These are phyloP conservation scores for Cacoxenus indagator DNA, from an alignment of 2,888 invertebrate species.

Conservation along the genomic window DNA sequence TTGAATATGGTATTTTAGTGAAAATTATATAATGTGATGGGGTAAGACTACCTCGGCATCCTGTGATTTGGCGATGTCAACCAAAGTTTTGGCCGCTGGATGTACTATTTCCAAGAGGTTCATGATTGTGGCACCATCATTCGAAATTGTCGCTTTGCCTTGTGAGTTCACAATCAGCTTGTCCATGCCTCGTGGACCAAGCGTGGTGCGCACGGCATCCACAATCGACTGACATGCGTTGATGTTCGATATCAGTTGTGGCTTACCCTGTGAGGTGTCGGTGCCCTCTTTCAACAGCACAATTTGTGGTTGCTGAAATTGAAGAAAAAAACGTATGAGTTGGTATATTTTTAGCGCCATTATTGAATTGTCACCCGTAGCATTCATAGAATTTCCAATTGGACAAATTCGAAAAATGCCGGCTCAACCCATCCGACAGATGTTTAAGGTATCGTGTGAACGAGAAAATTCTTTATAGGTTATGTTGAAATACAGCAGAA, in stretches of 20 bases:
- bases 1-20: background rate
- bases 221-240: slow-evolving; percentile 96
- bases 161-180: slow-evolving; percentile 93
- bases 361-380: background rate
- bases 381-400: slow-evolving; percentile 50
- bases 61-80: slow-evolving; percentile 99
- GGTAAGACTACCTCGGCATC: slow-evolving; percentile 86
- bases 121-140: slow-evolving; percentile 99
- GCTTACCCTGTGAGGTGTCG: slow-evolving; percentile 94
- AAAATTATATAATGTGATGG: background rate
- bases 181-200: slow-evolving; percentile 99
- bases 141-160: slow-evolving; percentile 96
- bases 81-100: slow-evolving; percentile 97
- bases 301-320: slow-evolving; percentile 93
- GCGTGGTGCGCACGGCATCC: slow-evolving; percentile 94
- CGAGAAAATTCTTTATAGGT: slow-evolving; percentile 45
- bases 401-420: too few species aligned
- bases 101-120: slow-evolving; percentile 98
- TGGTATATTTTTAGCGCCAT: background rate
- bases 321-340: slow-evolving; percentile 13
- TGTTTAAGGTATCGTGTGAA: slow-evolving; percentile 24
- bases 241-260: slow-evolving; percentile 96
- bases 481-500: slow-evolving; percentile 35
- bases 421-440: too few species aligned
- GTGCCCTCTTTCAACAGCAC: slow-evolving; percentile 98